phyloP scores from a whole-genome alignment of 2,113 vertebrate genomes.

The Callopanchax toddi region DNA sequence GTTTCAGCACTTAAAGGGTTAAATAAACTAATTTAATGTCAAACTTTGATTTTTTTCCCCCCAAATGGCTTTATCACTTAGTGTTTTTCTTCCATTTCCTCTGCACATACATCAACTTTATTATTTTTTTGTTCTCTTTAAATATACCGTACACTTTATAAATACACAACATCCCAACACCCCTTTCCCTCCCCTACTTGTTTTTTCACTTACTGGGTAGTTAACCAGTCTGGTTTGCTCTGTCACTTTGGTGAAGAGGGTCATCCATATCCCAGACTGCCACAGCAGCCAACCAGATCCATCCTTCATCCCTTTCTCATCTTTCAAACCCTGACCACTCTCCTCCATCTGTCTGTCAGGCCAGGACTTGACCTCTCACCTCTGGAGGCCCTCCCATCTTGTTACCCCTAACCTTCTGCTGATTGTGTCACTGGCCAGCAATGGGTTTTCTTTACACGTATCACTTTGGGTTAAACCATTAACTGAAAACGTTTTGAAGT shows the following conservation, averaged over 20 bases:
- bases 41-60: too few relatives aligned
- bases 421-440: slow-evolving; percentile 64
- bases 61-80: too few relatives aligned
- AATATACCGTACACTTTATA: not conserved
- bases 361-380: slow-evolving; percentile 71
- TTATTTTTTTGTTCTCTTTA: not conserved
- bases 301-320: slow-evolving; percentile 75
- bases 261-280: slow-evolving; percentile 78
- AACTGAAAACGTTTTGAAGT: not conserved
- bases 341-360: slow-evolving; percentile 77
- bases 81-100: too few relatives aligned
- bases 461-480: not conserved
- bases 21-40: not conserved
- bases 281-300: slow-evolving; percentile 57
- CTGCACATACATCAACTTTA: not conserved
- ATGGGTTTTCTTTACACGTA: slow-evolving; percentile 16
- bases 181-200: not conserved
- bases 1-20: not conserved
- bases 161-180: not conserved
- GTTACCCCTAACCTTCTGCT: slow-evolving; percentile 64
- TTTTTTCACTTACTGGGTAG: slow-evolving; percentile 3
- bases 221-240: slow-evolving; percentile 18
- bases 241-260: slow-evolving; percentile 58
- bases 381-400: slow-evolving; percentile 62
- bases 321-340: slow-evolving; percentile 66